Percentiles rank a stretch among this genome's conserved stretches.
These are phyloP conservation scores for Myiozetetes cayanensis DNA, from an alignment of 2,113 vertebrate genomes.

Conservation along the genomic window DNA sequence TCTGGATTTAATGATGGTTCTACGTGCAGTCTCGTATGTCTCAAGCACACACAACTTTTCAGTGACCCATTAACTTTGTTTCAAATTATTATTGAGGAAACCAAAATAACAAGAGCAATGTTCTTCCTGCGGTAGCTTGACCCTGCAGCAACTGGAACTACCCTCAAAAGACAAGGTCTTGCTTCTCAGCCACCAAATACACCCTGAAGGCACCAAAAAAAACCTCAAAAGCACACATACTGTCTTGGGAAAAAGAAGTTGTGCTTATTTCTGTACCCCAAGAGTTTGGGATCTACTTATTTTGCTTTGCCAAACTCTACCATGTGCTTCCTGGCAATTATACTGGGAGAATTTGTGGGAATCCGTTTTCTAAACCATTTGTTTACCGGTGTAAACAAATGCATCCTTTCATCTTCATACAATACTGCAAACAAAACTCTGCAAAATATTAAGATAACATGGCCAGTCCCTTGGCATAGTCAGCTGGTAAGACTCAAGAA, in stretches of 20 bases:
- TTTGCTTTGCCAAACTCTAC: background rate
- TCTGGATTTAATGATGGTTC: background rate
- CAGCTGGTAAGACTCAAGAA: background rate
- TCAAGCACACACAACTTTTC: background rate
- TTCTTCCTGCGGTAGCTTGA: background rate
- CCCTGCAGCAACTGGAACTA: background rate
- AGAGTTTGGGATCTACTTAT: background rate
- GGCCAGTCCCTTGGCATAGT: background rate
- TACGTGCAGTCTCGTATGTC: accelerated
- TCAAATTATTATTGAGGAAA: background rate
- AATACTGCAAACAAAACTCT: background rate
- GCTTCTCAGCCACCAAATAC: background rate
- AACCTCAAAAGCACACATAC: background rate
- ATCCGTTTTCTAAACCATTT: background rate
- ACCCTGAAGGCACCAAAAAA: background rate
- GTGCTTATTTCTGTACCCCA: background rate
- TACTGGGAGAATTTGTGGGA: background rate
- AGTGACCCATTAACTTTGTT: background rate
- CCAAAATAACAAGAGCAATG: background rate
- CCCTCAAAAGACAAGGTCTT: background rate
- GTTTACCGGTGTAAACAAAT: background rate
- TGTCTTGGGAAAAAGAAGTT: background rate
- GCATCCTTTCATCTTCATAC: background rate
- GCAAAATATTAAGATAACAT: background rate
- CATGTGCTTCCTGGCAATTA: background rate